These are phyloP conservation scores for Austrolebias charrua DNA, from an alignment of 2,797 vertebrate species.

Conservation along the genomic window DNA sequence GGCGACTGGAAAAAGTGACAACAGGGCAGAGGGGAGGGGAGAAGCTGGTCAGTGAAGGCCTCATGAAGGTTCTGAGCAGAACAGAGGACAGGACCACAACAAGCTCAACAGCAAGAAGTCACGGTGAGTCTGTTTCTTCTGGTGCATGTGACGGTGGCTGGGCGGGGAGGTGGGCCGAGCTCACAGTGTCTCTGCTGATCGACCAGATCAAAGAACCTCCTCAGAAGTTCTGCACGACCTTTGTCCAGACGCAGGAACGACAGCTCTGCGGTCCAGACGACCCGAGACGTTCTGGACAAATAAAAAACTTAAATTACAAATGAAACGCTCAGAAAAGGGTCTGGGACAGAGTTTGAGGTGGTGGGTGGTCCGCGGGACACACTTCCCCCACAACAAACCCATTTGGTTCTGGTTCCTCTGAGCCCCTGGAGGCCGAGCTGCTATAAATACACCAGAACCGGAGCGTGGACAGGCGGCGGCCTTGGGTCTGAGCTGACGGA, in stretches of 20 bases:
- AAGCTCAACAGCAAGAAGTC: slow-evolving; percentile 18
- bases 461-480: slow-evolving; percentile 56
- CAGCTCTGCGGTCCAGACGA: too few species aligned
- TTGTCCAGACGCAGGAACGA: too few species aligned
- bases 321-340: too few species aligned
- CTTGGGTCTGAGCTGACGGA: slow-evolving; percentile 13
- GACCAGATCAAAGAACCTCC: too few species aligned
- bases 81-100: too few species aligned
- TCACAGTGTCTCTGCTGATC: slow-evolving; percentile 3
- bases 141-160: slow-evolving; percentile 35
- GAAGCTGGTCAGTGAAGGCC: slow-evolving; percentile 80
- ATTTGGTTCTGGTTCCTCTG: slow-evolving; percentile 79
- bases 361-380: slow-evolving; percentile 27
- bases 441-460: slow-evolving; percentile 79
- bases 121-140: slow-evolving; percentile 82
- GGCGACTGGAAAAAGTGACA: slow-evolving; percentile 90
- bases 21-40: slow-evolving; percentile 29
- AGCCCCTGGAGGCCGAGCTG: slow-evolving; percentile 58
- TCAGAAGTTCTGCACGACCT: too few species aligned
- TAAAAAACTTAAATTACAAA: too few species aligned
- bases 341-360: background rate
- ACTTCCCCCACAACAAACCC: slow-evolving; percentile 57
- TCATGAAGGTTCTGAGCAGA: slow-evolving; percentile 73
- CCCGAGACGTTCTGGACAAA: too few species aligned
- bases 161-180: slow-evolving; percentile 42